Percentiles rank a stretch among this genome's conserved stretches.
These are phyloP conservation scores for Hycleus phaleratus DNA, from an alignment of 1,140 invertebrate species.

Conservation along the genomic window DNA sequence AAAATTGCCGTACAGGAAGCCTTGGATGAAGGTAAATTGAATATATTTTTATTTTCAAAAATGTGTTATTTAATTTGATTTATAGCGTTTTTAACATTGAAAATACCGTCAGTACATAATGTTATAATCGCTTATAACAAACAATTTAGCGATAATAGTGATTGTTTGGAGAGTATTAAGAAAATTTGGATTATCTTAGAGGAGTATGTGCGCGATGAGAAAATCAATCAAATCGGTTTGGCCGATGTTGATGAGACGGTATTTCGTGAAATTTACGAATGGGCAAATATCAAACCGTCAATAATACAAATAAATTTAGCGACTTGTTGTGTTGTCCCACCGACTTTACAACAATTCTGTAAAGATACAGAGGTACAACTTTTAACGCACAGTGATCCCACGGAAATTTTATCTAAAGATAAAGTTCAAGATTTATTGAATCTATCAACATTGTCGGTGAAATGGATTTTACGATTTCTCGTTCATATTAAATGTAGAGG, in stretches of 20 bases:
- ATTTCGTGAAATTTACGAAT: constrained; percentile 69
- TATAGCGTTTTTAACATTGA: constrained; percentile 58
- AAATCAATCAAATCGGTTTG: constrained; percentile 71
- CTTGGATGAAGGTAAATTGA: constrained; percentile 46
- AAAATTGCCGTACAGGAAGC: constrained; percentile 46
- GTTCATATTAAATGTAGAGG: constrained; percentile 84
- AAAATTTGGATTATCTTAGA: constrained; percentile 67
- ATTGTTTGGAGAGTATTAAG: constrained; percentile 56
- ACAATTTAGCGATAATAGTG: constrained; percentile 44
- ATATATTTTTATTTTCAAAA: constrained; percentile 6
- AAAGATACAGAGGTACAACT: constrained; percentile 86
- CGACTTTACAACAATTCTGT: constrained; percentile 81
- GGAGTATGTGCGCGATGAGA: constrained; percentile 54
- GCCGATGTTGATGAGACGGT: constrained; percentile 78
- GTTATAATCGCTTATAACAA: constrained; percentile 63
- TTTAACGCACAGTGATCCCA: constrained; percentile 90
- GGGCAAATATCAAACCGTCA: constrained; percentile 76
- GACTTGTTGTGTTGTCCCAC: constrained; percentile 91
- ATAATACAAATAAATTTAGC: constrained; percentile 94
- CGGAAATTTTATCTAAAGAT: constrained; percentile 53
- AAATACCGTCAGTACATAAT: constrained; percentile 61
- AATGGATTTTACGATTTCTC: constrained; percentile 77
- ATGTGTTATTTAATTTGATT: constrained; percentile 1
- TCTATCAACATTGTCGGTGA: constrained; percentile 37
- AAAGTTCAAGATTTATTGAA: constrained; percentile 47